phyloP scores from a whole-genome alignment of 1,140 invertebrate genomes.

The Ptiloglossa arizonensis region DNA sequence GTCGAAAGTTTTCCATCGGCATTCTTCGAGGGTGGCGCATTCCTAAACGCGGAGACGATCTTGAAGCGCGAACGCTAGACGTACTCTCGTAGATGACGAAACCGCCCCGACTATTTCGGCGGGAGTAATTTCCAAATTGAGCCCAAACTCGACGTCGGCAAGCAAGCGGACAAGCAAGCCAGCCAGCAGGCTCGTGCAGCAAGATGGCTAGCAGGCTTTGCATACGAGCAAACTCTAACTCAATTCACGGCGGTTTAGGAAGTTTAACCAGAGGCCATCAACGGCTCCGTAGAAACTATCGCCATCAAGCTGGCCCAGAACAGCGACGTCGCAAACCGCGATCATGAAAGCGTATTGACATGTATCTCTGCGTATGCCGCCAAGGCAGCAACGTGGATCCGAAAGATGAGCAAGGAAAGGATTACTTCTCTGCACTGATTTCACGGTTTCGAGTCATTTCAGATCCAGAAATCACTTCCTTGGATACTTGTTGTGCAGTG shows the following conservation, averaged over 20 bases:
- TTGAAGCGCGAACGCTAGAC: constrained; percentile 24
- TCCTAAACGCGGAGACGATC: constrained; percentile 36
- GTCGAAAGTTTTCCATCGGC: constrained; percentile 21
- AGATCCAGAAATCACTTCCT: no score
- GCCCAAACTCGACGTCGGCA: constrained; percentile 58
- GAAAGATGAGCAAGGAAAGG: background rate
- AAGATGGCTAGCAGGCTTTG: constrained; percentile 56
- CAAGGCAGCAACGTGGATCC: background rate
- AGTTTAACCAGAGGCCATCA: constrained; percentile 71
- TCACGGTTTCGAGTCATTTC: no score
- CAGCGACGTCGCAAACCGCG: constrained; percentile 28
- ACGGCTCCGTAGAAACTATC: constrained; percentile 62
- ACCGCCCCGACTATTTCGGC: constrained; percentile 47
- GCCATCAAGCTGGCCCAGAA: constrained; percentile 28
- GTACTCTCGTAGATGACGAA: constrained; percentile 54
- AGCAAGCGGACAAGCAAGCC: constrained; percentile 50
- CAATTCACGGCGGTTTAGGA: constrained; percentile 62
- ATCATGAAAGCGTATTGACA: constrained; percentile 27
- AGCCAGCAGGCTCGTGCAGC: constrained; percentile 49
- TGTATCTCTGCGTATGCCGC: no score
- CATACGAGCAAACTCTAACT: constrained; percentile 63
- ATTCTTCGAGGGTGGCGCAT: constrained; percentile 24
- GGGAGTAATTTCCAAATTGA: constrained; percentile 67
- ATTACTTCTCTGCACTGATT: background rate
- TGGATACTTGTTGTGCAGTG: no score